Evolutionary conservation across 92 coral and sea anemone genomes (phyloP).

Genomic region (Siderastrea siderea): DNA sequence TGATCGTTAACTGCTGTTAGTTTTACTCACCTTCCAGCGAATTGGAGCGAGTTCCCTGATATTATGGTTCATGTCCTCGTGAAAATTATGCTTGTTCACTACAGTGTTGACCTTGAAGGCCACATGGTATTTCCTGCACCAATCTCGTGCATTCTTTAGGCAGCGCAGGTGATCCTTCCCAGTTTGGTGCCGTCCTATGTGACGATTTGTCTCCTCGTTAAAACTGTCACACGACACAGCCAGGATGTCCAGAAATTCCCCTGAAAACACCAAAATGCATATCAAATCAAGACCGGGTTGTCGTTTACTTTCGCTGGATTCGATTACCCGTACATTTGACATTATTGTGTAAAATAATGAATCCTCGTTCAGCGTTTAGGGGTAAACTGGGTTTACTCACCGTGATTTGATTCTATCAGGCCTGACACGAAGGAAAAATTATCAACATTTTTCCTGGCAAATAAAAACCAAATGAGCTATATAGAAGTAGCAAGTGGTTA

Average conservation of each 20-base stretch:
- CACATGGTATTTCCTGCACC: constrained; percentile 78
- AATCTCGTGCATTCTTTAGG: constrained; percentile 73
- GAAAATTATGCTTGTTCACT: constrained; percentile 73
- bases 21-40: constrained; percentile 86
- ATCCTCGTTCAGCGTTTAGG: no score
- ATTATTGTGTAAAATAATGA: no score
- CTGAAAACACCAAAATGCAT: constrained; percentile 27
- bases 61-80: constrained; percentile 78
- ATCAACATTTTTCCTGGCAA: no score
- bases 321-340: no score
- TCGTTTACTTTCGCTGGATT: background rate
- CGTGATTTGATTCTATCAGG: no score
- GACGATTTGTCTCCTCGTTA: constrained; percentile 77
- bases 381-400: no score
- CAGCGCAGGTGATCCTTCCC: constrained; percentile 71
- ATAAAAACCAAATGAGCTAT: no score
- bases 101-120: constrained; percentile 91
- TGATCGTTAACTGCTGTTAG: no score
- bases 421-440: no score
- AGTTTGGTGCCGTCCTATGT: constrained; percentile 81
- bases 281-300: background rate
- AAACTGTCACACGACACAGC: constrained; percentile 94
- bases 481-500: no score
- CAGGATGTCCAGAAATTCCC: constrained; percentile 82
- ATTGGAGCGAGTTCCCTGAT: constrained; percentile 72